Evolutionary conservation across 2,113 vertebrate genomes (phyloP).

Genomic region (Phylloscopus trochilus): DNA sequence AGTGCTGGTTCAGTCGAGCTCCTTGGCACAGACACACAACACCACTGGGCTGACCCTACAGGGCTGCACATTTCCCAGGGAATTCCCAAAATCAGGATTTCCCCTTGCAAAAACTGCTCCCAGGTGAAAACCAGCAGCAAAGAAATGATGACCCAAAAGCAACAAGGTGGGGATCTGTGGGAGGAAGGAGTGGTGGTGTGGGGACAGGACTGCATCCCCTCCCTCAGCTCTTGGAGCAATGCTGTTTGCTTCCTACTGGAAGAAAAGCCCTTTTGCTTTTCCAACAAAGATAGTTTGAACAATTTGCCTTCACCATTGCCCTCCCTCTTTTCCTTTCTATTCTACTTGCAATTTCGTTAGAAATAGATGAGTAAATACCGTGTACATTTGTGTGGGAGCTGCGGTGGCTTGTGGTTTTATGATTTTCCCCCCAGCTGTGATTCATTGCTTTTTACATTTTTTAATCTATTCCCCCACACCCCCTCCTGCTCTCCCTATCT

Average conservation of each 20-base stretch:
- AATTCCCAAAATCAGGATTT: neutral
- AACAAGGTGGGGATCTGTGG: neutral
- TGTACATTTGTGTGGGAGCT: neutral
- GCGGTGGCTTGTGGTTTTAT: neutral
- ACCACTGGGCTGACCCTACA: fast-evolving
- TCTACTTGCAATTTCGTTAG: neutral
- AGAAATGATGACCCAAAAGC: neutral
- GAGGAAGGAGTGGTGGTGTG: neutral
- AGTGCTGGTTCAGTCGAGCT: neutral
- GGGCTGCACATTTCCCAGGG: neutral
- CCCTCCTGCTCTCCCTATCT: slow-evolving; percentile 20
- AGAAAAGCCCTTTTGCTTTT: slow-evolving; percentile 5
- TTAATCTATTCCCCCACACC: slow-evolving; percentile 17
- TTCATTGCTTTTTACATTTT: slow-evolving; percentile 55
- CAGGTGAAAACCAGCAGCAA: neutral
- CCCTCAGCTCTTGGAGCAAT: neutral
- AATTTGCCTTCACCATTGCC: neutral
- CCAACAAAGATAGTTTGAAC: neutral
- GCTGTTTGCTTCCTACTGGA: neutral
- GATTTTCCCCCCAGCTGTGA: slow-evolving; percentile 38
- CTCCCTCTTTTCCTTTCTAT: neutral
- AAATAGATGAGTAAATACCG: slow-evolving; percentile 39
- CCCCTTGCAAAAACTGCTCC: neutral
- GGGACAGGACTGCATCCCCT: neutral
- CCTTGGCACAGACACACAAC: fast-evolving